Base-by-base conservation (phyloP, 1,140 invertebrate species). In the Bradynema listronoti region DNA sequence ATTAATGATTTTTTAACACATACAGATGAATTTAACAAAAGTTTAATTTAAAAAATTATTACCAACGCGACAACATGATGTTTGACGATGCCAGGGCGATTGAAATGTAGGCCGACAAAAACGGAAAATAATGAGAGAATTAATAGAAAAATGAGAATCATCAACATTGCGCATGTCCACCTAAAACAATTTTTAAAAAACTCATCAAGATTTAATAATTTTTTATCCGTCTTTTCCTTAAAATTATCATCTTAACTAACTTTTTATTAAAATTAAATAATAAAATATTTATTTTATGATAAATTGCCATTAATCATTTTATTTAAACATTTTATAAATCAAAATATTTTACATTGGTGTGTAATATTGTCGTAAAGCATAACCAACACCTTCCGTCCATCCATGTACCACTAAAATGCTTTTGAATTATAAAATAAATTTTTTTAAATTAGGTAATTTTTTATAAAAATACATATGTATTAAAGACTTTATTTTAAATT, bases 331-430 rank as follows among this genome's bases (percentile, higher is more conserved):
- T 11, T 39, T 39, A 11, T 19, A 39, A 39, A 39, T 39, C 11
- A 39, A 11, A 39, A 19, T 39, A 39, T 16, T 27, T 29, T 58
- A 64, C 65, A 66, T 45, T n/a, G 61, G 61, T 1, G 61, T 63
- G 19, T 63, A 63, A 41, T 43, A 43, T 32, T 34, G 42, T 22
- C 46, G 29, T 55, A 67, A 30, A 34, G 54, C 16, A 51, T 65
- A 66, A n/a, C 65, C 65, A 19, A 66, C 43, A 19, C 63, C 63
- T 54, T 66, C 63, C 7, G 65, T 67, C 63, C 63, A 66, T 0
- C 63, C 63, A 22, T 66, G 63, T 1, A 66, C n/a, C 45, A 66
- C n/a, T n/a, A n/a, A n/a, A n/a, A n/a, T n/a, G n/a, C n/a, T n/a
- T n/a, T n/a, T n/a, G n/a, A n/a, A n/a, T n/a, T n/a, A n/a, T n/a